A percentile compares a stretch with the other conserved stretches of the same genome.
Conservation (phyloP, 1,140 invertebrate species). For the Heliconius eleuchia region DNA sequence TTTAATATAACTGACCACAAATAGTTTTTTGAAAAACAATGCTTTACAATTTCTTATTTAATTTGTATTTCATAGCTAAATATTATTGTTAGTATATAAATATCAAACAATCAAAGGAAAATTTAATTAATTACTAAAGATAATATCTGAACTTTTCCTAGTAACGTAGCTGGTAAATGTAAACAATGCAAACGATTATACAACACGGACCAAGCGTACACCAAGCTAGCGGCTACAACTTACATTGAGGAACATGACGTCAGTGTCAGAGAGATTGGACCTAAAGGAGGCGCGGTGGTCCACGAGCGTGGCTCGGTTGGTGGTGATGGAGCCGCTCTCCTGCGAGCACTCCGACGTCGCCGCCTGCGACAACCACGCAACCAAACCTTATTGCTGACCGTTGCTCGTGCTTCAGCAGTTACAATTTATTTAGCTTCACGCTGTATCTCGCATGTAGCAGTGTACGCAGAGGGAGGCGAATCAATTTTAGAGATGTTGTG, state of each 20-base stretch:
- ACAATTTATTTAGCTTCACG: no score
- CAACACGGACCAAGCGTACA: conserved; percentile 22
- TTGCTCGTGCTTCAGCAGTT: neutral
- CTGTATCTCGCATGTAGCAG: no score
- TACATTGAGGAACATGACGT: conserved; percentile 94
- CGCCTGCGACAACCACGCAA: conserved; percentile 78
- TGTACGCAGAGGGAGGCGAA: no score
- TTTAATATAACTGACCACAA: no score
- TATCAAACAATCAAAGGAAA: no score
- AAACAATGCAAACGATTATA: conserved; percentile 24
- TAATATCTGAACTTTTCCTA: neutral
- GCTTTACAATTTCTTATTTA: no score
- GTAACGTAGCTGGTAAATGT: neutral
- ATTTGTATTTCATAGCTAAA: no score
- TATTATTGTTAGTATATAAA: no score
- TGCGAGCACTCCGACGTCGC: conserved; percentile 84
- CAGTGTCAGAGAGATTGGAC: conserved; percentile 96
- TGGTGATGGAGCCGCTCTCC: conserved; percentile 90
- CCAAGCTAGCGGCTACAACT: conserved; percentile 70
- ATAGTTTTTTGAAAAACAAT: no score
- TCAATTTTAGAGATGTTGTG: no score
- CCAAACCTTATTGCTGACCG: neutral
- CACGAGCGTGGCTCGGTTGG: conserved; percentile 86
- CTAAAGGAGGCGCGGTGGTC: conserved; percentile 84
- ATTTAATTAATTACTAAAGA: no score